Evolutionary conservation across 1,140 invertebrate genomes (phyloP).

Genomic region (Drosophila hydei): DNA sequence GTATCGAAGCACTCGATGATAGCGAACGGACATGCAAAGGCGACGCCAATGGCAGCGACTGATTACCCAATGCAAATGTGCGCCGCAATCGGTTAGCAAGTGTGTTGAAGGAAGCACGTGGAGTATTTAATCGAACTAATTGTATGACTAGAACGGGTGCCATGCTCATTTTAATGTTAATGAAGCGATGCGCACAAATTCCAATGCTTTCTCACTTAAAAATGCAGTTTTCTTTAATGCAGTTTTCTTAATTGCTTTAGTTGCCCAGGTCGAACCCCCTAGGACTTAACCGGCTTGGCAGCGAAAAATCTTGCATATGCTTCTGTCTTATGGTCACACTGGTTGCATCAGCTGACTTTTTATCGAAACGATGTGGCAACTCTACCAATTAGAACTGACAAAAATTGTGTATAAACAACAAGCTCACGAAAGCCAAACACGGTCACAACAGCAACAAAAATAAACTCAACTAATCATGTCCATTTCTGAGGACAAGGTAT

Average conservation of each 20-base stretch:
- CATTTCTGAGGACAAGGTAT: conserved; percentile 2
- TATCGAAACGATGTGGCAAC: conserved; percentile 12
- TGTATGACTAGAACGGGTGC: conserved; percentile 50
- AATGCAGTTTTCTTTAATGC: conserved; percentile 12
- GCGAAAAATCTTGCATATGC: conserved; percentile 32
- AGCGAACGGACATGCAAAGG: conserved; percentile 4
- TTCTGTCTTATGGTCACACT: conserved; percentile 21
- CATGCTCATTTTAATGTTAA: conserved; percentile 45
- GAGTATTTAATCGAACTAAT: conserved; percentile 49
- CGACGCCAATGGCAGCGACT: conserved; percentile 9
- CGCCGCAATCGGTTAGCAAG: conserved; percentile 34
- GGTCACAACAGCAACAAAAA: not conserved
- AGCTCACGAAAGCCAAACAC: not conserved
- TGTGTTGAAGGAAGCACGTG: conserved; percentile 43
- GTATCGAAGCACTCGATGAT: conserved; percentile 5
- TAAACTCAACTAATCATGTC: conserved; percentile 22
- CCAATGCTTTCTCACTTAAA: conserved; percentile 18
- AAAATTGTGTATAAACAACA: conserved; percentile 23
- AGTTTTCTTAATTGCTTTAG: conserved; percentile 23
- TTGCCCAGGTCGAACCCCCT: conserved; percentile 29
- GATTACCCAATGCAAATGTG: conserved; percentile 52
- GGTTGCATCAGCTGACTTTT: conserved; percentile 35
- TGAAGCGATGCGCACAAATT: conserved; percentile 15
- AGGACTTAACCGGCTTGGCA: conserved; percentile 45
- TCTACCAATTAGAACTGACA: not conserved